Evolutionary conservation across 2,113 vertebrate genomes (phyloP).

Genomic region (Salvelinus fontinalis): DNA sequence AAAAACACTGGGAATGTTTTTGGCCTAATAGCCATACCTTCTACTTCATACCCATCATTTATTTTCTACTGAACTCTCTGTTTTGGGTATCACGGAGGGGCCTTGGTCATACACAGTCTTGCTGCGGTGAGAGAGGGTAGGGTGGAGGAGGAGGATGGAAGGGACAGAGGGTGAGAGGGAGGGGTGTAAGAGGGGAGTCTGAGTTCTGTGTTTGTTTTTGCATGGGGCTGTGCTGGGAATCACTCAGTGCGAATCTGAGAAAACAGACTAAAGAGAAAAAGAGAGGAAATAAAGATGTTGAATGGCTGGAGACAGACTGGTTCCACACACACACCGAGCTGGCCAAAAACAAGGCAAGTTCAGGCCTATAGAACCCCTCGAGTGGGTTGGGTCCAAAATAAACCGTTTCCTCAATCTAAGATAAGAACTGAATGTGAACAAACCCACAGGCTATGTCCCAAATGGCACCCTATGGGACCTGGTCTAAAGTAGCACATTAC

Average conservation of each 20-base stretch:
- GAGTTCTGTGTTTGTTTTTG: slow-evolving; percentile 42
- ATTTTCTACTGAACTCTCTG: too few species aligned
- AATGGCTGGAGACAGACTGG: neutral
- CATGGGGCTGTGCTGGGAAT: slow-evolving; percentile 28
- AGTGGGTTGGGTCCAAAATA: neutral
- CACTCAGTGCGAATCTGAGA: slow-evolving; percentile 27
- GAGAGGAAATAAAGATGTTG: neutral
- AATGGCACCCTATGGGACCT: neutral
- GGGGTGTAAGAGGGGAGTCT: slow-evolving; percentile 32
- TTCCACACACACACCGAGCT: neutral
- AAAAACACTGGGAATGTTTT: too few species aligned
- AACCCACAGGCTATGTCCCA: neutral
- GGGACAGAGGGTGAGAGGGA: neutral
- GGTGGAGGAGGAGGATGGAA: neutral
- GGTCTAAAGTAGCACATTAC: too few species aligned
- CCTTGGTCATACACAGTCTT: neutral
- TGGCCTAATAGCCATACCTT: too few species aligned
- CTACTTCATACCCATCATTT: too few species aligned
- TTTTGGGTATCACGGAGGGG: too few species aligned
- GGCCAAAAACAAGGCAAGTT: neutral
- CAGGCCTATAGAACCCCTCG: neutral
- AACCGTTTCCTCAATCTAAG: neutral
- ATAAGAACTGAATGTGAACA: neutral
- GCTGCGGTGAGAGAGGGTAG: slow-evolving; percentile 19
- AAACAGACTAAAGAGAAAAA: slow-evolving; percentile 9